phyloP scores from a whole-genome alignment of 2,113 vertebrate genomes.

The Brachypodius melanocephalos region DNA sequence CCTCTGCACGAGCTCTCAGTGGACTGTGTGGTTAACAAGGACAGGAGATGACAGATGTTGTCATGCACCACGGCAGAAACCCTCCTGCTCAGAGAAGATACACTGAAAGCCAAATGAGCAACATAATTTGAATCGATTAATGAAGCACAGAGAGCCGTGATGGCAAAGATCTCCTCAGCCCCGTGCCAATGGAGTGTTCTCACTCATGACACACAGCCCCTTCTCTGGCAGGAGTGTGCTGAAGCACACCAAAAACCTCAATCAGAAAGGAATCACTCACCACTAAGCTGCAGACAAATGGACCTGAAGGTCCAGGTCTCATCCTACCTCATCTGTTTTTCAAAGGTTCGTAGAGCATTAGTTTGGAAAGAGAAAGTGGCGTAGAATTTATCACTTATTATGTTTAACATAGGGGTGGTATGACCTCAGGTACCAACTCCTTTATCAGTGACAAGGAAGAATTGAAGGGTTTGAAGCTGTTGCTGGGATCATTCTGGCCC shows the following conservation, averaged over 20 bases:
- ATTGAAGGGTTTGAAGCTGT: neutral
- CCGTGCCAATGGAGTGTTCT: neutral
- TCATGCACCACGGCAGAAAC: neutral
- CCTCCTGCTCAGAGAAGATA: neutral
- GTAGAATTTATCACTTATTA: neutral
- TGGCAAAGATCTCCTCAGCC: neutral
- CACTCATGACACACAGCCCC: rapidly evolving
- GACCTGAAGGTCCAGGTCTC: neutral
- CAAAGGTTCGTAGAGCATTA: neutral
- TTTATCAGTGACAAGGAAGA: neutral
- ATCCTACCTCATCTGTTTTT: neutral
- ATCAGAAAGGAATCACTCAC: neutral
- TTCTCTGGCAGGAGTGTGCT: neutral
- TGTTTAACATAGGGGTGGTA: neutral
- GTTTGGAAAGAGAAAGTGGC: neutral
- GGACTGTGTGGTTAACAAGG: neutral
- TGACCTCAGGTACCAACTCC: neutral
- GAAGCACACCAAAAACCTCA: neutral
- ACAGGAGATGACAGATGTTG: neutral
- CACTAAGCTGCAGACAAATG: neutral
- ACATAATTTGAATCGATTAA: neutral
- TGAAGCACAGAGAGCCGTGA: neutral
- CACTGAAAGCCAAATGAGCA: conserved; percentile 7
- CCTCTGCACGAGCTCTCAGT: neutral
- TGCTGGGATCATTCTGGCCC: neutral